Evolutionary conservation across 2,797 vertebrate species (phyloP), one percentile per base, ranked within the genome.

Genomic region (Squalus acanthias): DNA sequence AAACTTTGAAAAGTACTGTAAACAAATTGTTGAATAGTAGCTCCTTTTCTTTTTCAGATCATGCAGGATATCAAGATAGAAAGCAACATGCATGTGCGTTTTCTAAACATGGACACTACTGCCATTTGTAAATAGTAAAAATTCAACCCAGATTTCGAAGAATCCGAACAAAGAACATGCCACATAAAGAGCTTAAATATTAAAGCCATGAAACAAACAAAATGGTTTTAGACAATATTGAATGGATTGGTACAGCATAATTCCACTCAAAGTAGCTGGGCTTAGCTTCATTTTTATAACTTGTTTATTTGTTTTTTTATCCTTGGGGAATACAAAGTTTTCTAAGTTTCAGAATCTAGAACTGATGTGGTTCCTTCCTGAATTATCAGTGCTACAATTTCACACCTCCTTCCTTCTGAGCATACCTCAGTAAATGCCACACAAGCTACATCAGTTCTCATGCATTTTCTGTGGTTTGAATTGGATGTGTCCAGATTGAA

Each of bases 81-180:
- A 97, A 98, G 98, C 85, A 99, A 98, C 98, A 99, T 99, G 99
- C 98, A 99, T 65, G 98, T 99, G 96, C 98, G 99, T 97, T 99
- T 99, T 97, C 97, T 98, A 96, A 98, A 99, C 65, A 97, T 99
- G 97, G 98, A 99, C 97, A 98, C 99, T 0, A 97, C 98, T 0
- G 98, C 98, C 0, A 97, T 99, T 96, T 98, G 98, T 97, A 99
- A 98, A 97, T 98, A 95, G 50, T 60, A 57, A 95, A 95, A n/a
- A 92, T 1, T 5, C 33, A 65, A 60, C 12, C 89, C 29, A 65
- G 60, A 65, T n/a, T 20, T 17, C 5, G 60, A 65, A 95, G 53
- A 76, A 60, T 57, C 24, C 20, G 13, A 33, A 13, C 1, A 8
- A 24, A 57, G 10, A 24, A 20, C 29, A 33, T 39, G 8, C 60